These are phyloP conservation scores for Melipona beecheii DNA, from an alignment of 2,888 invertebrate genomes.

Conservation along the genomic window DNA sequence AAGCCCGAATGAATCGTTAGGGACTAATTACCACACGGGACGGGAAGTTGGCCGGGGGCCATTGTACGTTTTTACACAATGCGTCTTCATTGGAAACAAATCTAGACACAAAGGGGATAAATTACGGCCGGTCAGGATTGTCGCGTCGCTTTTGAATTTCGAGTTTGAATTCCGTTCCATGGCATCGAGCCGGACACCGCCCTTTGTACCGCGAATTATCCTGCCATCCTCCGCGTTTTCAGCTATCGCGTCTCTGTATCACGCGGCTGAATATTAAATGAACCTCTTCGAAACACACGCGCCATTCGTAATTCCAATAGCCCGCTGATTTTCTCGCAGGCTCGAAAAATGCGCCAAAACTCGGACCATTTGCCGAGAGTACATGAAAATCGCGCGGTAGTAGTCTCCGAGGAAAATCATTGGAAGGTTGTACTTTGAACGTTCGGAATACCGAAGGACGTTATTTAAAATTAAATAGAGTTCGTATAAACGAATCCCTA, in stretches of 20 bases:
- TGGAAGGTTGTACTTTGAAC: no score
- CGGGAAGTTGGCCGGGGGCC: background rate
- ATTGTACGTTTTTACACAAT: constrained; percentile 9
- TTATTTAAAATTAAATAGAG: no score
- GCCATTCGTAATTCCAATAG: constrained; percentile 10
- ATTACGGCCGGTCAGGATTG: constrained; percentile 25
- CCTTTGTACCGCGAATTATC: constrained; percentile 41
- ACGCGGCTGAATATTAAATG: constrained; percentile 27
- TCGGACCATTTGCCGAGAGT: background rate
- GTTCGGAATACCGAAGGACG: no score
- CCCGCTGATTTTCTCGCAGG: background rate
- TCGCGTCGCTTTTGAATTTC: constrained; percentile 37
- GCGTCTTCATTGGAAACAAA: constrained; percentile 39
- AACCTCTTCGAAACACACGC: constrained; percentile 17
- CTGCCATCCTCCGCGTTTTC: background rate
- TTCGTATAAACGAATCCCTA: no score
- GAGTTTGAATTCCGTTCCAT: constrained; percentile 22
- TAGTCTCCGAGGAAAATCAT: no score
- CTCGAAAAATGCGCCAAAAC: background rate
- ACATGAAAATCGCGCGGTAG: background rate
- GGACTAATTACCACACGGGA: constrained; percentile 24
- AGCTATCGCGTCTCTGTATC: constrained; percentile 7
- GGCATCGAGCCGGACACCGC: background rate
- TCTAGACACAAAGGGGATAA: constrained; percentile 32
- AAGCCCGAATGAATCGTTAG: background rate